Conservation (phyloP, 1,140 invertebrate genomes). For the Rhynchophorus ferrugineus region DNA sequence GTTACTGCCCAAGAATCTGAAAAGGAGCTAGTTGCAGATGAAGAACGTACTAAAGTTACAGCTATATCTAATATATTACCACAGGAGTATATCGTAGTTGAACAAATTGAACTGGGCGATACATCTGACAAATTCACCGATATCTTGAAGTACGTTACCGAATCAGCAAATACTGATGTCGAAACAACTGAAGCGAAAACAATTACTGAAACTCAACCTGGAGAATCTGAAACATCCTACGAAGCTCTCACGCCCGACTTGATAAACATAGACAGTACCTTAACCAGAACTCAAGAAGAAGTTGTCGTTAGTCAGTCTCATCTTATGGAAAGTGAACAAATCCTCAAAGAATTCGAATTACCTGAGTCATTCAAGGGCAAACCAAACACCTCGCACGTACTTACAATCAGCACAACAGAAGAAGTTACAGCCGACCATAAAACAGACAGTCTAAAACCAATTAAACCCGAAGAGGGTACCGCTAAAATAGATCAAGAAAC, state of each 20-base stretch:
- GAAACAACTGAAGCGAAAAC: conserved; percentile 51
- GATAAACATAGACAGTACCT: conserved; percentile 38
- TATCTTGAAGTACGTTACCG: conserved; percentile 46
- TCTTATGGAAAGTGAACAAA: conserved; percentile 50
- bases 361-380: conserved; percentile 51
- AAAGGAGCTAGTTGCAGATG: conserved; percentile 41
- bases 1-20: conserved; percentile 52
- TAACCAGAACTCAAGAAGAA: conserved; percentile 42
- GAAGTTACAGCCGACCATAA: conserved; percentile 49
- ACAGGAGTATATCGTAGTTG: conserved; percentile 48
- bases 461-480: conserved; percentile 33
- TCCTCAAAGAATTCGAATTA: conserved; percentile 42
- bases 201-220: conserved; percentile 45
- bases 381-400: conserved; percentile 44
- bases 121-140: conserved; percentile 46
- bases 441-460: conserved; percentile 42
- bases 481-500: conserved; percentile 45
- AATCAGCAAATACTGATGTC: conserved; percentile 44
- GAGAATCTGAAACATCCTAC: conserved; percentile 48
- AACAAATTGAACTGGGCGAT: conserved; percentile 49
- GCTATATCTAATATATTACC: conserved; percentile 47
- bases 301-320: conserved; percentile 46
- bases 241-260: conserved; percentile 36
- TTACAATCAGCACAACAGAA: conserved; percentile 52
- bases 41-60: conserved; percentile 42